phyloP scores from a whole-genome alignment of 2,797 vertebrate species.

The Bradypodion pumilum region DNA sequence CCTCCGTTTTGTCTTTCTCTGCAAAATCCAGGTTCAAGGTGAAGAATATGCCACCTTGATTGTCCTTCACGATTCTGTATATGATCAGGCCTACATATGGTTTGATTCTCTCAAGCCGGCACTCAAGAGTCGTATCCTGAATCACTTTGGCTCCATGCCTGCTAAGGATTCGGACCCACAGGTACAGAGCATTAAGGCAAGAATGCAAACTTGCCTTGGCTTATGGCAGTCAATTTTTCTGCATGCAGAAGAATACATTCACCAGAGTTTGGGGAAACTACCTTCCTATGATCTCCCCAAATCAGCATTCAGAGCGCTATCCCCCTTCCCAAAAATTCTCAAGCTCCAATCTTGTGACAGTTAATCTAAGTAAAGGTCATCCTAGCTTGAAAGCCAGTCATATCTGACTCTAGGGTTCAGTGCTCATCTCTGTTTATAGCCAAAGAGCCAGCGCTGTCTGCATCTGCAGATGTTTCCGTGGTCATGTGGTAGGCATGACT shows the following conservation, averaged over 20 bases:
- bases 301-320: not conserved
- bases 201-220: not conserved
- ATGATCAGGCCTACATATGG: conserved; percentile 79
- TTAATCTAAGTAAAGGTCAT: too few relatives aligned
- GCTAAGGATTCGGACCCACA: conserved; percentile 81
- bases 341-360: too few relatives aligned
- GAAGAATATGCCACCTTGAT: conserved; percentile 74
- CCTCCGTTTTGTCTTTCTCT: too few relatives aligned
- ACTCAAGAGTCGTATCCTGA: conserved; percentile 80
- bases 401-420: too few relatives aligned
- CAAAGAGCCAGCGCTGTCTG: too few relatives aligned
- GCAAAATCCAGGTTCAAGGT: conserved; percentile 77
- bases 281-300: not conserved
- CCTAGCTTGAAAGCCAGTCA: too few relatives aligned
- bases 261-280: not conserved
- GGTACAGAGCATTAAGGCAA: conserved; percentile 52
- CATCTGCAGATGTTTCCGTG: too few relatives aligned
- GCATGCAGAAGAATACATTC: not conserved
- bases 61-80: conserved; percentile 79
- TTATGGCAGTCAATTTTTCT: not conserved
- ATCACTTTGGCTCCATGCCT: conserved; percentile 84
- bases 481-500: too few relatives aligned
- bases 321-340: too few relatives aligned
- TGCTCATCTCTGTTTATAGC: too few relatives aligned
- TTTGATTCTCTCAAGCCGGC: conserved; percentile 80